These are phyloP conservation scores for Polydrusus tereticollis DNA, from an alignment of 2,888 invertebrate species.

Conservation along the genomic window DNA sequence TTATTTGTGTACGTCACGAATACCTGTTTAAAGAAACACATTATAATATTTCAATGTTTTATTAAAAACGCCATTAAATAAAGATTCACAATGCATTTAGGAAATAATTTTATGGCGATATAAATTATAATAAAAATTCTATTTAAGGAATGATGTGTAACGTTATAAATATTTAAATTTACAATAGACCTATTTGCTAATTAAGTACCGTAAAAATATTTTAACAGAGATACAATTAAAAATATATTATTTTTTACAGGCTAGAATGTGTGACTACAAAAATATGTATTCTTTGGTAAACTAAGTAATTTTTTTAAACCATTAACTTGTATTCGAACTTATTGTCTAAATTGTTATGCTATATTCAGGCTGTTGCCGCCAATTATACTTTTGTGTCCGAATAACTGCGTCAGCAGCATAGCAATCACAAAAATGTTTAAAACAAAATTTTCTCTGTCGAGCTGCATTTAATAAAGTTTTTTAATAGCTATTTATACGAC, in stretches of 20 bases:
- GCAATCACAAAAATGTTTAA: too few species aligned
- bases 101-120: constrained; percentile 3
- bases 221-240: constrained; percentile 2
- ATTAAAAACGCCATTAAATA: constrained; percentile 17
- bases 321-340: background rate
- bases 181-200: constrained; percentile 18
- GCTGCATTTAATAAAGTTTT: too few species aligned
- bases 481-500: too few species aligned
- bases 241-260: background rate
- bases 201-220: constrained; percentile 22
- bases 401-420: too few species aligned
- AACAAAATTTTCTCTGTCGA: too few species aligned
- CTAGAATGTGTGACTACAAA: constrained; percentile 24
- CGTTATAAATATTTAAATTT: constrained; percentile 26
- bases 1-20: too few species aligned
- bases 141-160: constrained; percentile 13
- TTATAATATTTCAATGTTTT: constrained; percentile 10
- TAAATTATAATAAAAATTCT: constrained; percentile 12
- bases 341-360: background rate
- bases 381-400: too few species aligned
- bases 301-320: background rate
- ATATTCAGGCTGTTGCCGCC: too few species aligned
- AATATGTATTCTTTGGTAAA: constrained; percentile 22
- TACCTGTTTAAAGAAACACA: too few species aligned
- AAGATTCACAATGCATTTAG: constrained; percentile 4